A percentile compares a stretch with the other conserved stretches of the same genome.
Conservation (phyloP, 1,140 invertebrate genomes). For the Lasaia peninsularis region DNA sequence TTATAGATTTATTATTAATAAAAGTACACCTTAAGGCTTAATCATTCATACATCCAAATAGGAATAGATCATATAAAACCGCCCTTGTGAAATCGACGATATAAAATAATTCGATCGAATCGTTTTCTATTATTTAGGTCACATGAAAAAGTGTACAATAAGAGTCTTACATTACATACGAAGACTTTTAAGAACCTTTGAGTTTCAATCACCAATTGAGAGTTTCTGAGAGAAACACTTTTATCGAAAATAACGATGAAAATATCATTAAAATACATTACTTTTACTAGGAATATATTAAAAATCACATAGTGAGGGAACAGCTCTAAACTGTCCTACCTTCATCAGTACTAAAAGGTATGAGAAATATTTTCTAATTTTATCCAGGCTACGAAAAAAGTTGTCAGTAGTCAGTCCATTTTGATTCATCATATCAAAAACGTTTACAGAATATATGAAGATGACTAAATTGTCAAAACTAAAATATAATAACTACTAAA, state of each 20-base stretch:
- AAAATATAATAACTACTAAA: too few species aligned
- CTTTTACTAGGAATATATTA: background rate
- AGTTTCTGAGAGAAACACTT: background rate
- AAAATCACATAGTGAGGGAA: background rate
- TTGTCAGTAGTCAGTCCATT: too few species aligned
- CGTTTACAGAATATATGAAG: too few species aligned
- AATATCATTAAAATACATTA: background rate
- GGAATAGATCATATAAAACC: background rate
- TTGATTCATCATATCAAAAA: too few species aligned
- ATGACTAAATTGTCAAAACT: too few species aligned
- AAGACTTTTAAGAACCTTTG: conserved; percentile 3
- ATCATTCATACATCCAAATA: background rate
- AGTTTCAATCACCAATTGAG: background rate
- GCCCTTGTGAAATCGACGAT: background rate
- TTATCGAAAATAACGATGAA: background rate
- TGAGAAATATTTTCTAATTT: too few species aligned
- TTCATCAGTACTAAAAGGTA: too few species aligned
- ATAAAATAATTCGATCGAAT: conserved; percentile 2
- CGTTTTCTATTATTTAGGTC: background rate
- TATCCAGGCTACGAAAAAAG: too few species aligned
- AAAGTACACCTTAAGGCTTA: background rate
- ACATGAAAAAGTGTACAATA: conserved; percentile 3
- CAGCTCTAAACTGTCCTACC: too few species aligned
- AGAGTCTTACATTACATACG: background rate
- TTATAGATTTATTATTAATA: too few species aligned